Conservation (phyloP, 2,113 vertebrate species). For the Chaetodon trifascialis region DNA sequence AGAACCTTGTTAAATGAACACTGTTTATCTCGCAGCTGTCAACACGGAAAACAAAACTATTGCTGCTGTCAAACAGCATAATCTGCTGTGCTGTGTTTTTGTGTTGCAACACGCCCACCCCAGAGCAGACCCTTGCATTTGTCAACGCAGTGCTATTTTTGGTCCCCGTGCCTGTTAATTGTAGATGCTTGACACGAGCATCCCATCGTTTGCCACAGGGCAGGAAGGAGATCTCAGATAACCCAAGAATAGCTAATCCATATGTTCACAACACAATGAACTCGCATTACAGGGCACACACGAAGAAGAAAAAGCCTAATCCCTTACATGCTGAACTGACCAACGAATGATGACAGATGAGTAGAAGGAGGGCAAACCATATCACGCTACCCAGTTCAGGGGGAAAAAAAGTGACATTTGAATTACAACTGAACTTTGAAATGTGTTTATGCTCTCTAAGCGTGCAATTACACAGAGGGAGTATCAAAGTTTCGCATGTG, state of each 20-base stretch:
- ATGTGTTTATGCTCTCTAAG: not conserved
- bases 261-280: constrained; percentile 10
- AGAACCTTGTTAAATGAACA: not conserved
- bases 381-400: not conserved
- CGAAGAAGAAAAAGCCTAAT: not conserved
- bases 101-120: not conserved
- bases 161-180: not conserved
- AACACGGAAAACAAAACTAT: not conserved
- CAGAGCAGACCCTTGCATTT: not conserved
- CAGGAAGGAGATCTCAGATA: constrained; percentile 23
- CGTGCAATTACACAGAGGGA: not conserved
- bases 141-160: not conserved
- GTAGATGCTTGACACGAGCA: constrained; percentile 10
- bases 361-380: not conserved
- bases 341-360: not conserved
- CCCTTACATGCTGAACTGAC: not conserved
- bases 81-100: not conserved
- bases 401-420: not conserved
- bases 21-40: not conserved
- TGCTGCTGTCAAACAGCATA: not conserved
- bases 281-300: not conserved
- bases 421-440: not conserved
- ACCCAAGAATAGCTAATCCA: constrained; percentile 16
- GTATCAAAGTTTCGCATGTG: not conserved
- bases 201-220: constrained; percentile 22